Evolutionary conservation across 2,797 vertebrate species (phyloP).

Genomic region (Percopsis omiscomaycus): DNA sequence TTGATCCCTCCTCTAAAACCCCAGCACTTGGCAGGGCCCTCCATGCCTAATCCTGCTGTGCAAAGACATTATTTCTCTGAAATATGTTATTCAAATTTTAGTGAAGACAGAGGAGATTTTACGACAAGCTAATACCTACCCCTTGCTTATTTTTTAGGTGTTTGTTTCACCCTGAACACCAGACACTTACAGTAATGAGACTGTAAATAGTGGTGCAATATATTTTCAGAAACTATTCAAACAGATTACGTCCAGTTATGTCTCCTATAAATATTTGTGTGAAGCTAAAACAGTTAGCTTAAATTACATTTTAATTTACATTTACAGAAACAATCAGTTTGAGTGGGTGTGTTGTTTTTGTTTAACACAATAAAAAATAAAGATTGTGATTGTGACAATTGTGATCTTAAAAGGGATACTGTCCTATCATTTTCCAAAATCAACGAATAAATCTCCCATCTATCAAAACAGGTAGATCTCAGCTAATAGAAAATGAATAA

Average conservation of each 20-base stretch:
- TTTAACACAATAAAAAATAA: neutral
- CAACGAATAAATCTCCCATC: conserved; percentile 1
- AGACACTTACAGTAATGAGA: neutral
- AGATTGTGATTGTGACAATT: too few relatives aligned
- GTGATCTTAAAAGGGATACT: neutral
- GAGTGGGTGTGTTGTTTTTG: neutral
- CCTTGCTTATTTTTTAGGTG: conserved; percentile 15
- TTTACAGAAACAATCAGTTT: too few relatives aligned
- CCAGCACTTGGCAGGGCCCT: conserved; percentile 54
- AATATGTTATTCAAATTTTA: conserved; percentile 32
- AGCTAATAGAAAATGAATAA: conserved; percentile 32
- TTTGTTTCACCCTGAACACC: neutral
- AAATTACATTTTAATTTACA: neutral
- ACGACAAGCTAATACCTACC: conserved; percentile 28
- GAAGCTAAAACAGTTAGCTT: neutral
- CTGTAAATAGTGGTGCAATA: neutral
- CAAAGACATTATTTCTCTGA: conserved; percentile 34
- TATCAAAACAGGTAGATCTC: neutral
- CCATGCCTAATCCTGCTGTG: conserved; percentile 49
- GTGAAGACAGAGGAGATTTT: conserved; percentile 20
- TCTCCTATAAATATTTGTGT: too few relatives aligned
- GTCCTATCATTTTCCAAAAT: neutral
- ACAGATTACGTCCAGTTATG: too few relatives aligned
- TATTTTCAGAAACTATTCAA: conserved; percentile 1
- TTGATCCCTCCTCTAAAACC: conserved; percentile 61